A percentile compares a stretch with the other conserved stretches of the same genome.
These are phyloP conservation scores for Phalloptychus januarius DNA, from an alignment of 2,797 vertebrate species.

Conservation along the genomic window DNA sequence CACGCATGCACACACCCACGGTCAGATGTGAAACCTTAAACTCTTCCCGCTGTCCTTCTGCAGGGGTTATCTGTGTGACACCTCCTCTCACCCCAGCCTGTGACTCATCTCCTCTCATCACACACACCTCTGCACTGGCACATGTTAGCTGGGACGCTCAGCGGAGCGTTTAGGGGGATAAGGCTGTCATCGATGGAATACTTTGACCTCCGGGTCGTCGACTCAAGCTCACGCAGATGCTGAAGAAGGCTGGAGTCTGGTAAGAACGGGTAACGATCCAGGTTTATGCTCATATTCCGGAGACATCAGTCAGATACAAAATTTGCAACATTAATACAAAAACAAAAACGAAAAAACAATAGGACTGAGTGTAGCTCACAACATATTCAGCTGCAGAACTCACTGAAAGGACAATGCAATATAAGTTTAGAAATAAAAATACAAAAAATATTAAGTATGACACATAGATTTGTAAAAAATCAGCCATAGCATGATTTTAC, in stretches of 20 bases:
- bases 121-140: constrained; percentile 60
- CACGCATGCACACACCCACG: constrained; percentile 9
- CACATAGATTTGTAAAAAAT: neutral
- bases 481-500: neutral
- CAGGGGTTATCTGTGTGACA: constrained; percentile 79
- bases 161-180: constrained; percentile 58
- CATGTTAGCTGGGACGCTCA: constrained; percentile 58
- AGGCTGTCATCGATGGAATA: constrained; percentile 71
- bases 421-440: no score
- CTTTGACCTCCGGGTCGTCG: constrained; percentile 65
- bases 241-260: constrained; percentile 25
- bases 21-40: constrained; percentile 76
- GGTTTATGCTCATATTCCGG: constrained; percentile 34
- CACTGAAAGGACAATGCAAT: no score
- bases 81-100: constrained; percentile 68
- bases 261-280: constrained; percentile 31
- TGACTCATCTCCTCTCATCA: constrained; percentile 71
- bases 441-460: neutral
- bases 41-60: constrained; percentile 75
- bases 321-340: neutral
- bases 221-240: constrained; percentile 23
- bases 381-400: no score
- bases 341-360: neutral
- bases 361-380: neutral
- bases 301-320: constrained; percentile 41